phyloP scores from a whole-genome alignment of 2,888 invertebrate species.

The Pseudococcus jackbeardsleyi region DNA sequence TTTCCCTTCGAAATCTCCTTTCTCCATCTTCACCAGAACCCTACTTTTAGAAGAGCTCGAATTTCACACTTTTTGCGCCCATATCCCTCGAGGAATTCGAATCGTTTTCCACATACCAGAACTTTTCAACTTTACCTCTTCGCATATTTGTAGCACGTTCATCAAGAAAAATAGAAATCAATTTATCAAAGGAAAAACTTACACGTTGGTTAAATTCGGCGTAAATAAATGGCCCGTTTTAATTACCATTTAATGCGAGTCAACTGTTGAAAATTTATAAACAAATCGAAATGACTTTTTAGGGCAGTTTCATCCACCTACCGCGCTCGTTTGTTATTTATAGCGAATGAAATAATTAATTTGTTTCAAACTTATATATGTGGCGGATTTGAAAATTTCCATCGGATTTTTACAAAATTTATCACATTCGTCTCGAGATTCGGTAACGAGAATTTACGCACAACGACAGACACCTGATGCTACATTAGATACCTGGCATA shows the following conservation, averaged over 20 bases:
- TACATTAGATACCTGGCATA: neutral
- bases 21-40: neutral
- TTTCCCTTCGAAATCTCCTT: neutral
- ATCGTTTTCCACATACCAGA: neutral
- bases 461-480: neutral
- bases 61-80: neutral
- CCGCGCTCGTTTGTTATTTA: neutral
- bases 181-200: slow-evolving; percentile 32
- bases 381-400: neutral
- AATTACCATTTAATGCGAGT: slow-evolving; percentile 20
- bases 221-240: slow-evolving; percentile 2
- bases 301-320: neutral
- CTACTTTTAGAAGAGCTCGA: neutral
- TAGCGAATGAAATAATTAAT: neutral
- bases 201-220: slow-evolving; percentile 5
- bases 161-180: neutral
- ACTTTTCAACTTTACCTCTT: slow-evolving; percentile 12
- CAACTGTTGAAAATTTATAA: slow-evolving; percentile 36
- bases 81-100: neutral
- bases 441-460: neutral
- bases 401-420: neutral
- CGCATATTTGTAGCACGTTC: neutral
- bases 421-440: neutral
- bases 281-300: slow-evolving; percentile 30
- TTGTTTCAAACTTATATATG: neutral